Base-by-base conservation (phyloP, 2,113 vertebrate species). In the Apodemus sylvaticus region DNA sequence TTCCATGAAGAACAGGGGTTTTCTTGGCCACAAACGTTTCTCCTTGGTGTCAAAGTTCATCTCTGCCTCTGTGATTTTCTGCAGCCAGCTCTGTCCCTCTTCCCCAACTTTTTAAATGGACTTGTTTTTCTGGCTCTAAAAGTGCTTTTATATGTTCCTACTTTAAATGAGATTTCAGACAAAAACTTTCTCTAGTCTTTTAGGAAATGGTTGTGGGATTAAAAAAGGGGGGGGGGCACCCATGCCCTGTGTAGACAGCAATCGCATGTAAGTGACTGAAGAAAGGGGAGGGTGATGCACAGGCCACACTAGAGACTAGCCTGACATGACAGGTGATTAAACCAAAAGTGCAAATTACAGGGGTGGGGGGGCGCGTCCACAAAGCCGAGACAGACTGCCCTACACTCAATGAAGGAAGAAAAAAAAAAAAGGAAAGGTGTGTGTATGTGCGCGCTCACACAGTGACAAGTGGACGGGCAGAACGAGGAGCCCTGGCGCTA, bases 1-100 rank as follows among this genome's bases (percentile, higher is more conserved):
- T 60, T 7, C 60, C 8, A 36, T 1, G 31, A 86, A 58, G 51
- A 76, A 1, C 29, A 13, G 45, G 13, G 81, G 45, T 4, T 79
- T 79, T 51, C 55, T 91, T 85, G 87, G 91, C 19, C 70, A 34
- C 36, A 17, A 17, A 42, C 36, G 71, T 94, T 55, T 58, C 77
- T 92, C 76, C 55, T 74, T 86, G 85, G 3, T 71, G 53, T 96
- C 94, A 92, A 31, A 88, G 51, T 94, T 73, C 51, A 66, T 45
- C 34, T 81, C 53, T 31, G 14, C 14, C 5, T 6, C n/a, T 48
- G 20, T 20, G 55, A 77, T 68, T 92, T 92, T 79, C 36, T 39
- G 60, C 17, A 31, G 24, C 8, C 68, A 87, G 45, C 39, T 6
- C 73, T 93, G 0, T 64, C 45, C 24, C 45, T 11, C 8, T 45